Conservation (phyloP, 2,888 invertebrate genomes). For the Esperia sulphurella region DNA sequence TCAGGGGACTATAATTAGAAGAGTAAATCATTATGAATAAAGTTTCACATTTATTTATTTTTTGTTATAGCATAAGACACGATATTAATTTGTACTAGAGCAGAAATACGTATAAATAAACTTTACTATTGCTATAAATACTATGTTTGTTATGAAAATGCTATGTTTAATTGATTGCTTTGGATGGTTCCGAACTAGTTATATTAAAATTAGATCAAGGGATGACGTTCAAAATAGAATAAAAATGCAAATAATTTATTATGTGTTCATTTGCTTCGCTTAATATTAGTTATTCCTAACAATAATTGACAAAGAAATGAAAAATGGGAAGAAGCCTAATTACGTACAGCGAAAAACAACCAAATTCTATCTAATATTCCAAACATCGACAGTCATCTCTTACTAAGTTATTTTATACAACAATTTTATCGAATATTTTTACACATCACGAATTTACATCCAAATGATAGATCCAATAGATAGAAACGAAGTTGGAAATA, state of each 20-base stretch:
- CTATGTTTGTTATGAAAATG: neutral
- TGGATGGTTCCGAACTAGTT: neutral
- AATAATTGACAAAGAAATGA: constrained; percentile 56
- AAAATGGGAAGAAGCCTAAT: constrained; percentile 45
- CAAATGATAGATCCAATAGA: constrained; percentile 23
- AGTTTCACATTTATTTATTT: constrained; percentile 13
- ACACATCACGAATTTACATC: constrained; percentile 55
- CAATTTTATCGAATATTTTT: constrained; percentile 44
- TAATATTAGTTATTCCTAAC: constrained; percentile 40
- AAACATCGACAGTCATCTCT: constrained; percentile 61
- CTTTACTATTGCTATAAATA: constrained; percentile 7
- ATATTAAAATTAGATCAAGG: too few relatives aligned
- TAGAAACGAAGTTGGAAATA: constrained; percentile 25
- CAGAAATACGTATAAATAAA: constrained; percentile 28
- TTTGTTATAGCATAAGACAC: constrained; percentile 48
- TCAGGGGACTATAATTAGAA: constrained; percentile 10
- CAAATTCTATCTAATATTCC: constrained; percentile 43
- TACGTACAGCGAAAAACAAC: constrained; percentile 62
- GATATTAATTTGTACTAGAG: constrained; percentile 61
- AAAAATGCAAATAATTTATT: constrained; percentile 3
- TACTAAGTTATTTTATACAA: constrained; percentile 66
- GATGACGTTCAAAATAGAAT: neutral
- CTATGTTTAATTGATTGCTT: constrained; percentile 9
- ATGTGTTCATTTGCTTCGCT: constrained; percentile 21
- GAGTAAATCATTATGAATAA: neutral